Evolutionary conservation across 2,888 invertebrate genomes (phyloP), one percentile per base, ranked within the genome.

Genomic region (Thymelicus lineola): DNA sequence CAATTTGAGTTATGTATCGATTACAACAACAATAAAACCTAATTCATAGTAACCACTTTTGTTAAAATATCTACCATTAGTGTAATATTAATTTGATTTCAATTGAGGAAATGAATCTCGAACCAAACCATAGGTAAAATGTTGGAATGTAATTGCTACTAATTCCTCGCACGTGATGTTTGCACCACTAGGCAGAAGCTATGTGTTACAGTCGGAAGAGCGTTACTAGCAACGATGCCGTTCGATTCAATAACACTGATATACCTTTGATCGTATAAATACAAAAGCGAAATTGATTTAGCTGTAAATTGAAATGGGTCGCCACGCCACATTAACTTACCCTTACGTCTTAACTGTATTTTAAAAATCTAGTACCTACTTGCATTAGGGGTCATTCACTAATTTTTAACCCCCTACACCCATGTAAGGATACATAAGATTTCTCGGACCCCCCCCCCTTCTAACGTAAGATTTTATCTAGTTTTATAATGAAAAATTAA

Each of bases 211-310:
- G 17, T 38, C 38, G 50, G 15, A 38, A 63, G 63, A 53, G 14
- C 20, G 61, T 35, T n/a, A 28, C 46, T 28, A 60, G 17, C 63
- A 63, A 63, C 62, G 48, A 50, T 35, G 45, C 62, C 48, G 2
- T 48, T 62, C 48, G 48, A 62, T 62, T 67, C 42, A 61, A 67
- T 55, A 61, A 61, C 61, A 60, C 10, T 17, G 15, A 17, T 50
- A 50, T 15, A 0, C 15, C 15, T 50, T 50, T 15, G 48, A 50
- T 35, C 45, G 35, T 45, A 67, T 15, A 53, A 55, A 61, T 50
- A 48, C 67, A 67, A 61, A 67, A 61, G 61, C 53, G 45, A 46
- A 60, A 67, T 67, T 67, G 67, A 55, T 67, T 61, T 67, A 17
- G 45, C 15, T 46, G 42, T 66, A 60, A 48, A 67, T 55, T 67